Conservation (phyloP, 2,888 invertebrate genomes). For the Pachliopta kotzebuea region DNA sequence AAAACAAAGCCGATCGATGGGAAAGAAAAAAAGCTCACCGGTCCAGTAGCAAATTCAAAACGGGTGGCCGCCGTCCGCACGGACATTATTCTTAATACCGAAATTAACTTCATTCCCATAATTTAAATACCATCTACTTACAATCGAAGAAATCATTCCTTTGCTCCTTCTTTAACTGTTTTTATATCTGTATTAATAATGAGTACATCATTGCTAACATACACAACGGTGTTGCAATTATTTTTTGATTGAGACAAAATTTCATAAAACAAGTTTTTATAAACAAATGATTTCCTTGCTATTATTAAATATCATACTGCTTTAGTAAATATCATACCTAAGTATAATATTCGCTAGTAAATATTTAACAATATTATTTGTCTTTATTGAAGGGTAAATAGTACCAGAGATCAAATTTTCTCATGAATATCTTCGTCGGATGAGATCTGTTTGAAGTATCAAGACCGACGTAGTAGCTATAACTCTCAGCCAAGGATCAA, state of each 20-base stretch:
- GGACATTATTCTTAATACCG: slow-evolving; percentile 75
- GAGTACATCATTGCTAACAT: background rate
- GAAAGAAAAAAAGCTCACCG: slow-evolving; percentile 55
- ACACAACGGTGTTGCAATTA: background rate
- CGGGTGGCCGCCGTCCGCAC: slow-evolving; percentile 72
- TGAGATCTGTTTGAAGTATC: slow-evolving; percentile 41
- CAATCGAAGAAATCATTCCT: slow-evolving; percentile 40
- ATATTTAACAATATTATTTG: no score
- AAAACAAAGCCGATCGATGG: slow-evolving; percentile 65
- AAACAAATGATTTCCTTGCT: no score
- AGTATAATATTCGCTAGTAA: no score
- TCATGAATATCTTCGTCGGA: slow-evolving; percentile 7
- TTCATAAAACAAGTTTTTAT: background rate
- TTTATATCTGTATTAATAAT: background rate
- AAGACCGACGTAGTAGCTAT: slow-evolving; percentile 54
- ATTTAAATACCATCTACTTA: slow-evolving; percentile 69
- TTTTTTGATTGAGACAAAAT: background rate
- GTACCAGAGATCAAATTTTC: slow-evolving; percentile 1
- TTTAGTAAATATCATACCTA: background rate
- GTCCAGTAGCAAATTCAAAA: slow-evolving; percentile 69
- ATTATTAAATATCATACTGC: no score
- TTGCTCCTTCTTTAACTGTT: slow-evolving; percentile 27
- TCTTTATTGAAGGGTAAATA: no score
- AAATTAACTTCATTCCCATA: slow-evolving; percentile 78
- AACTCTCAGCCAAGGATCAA: slow-evolving; percentile 70